A percentile compares a stretch with the other conserved stretches of the same genome.
These are phyloP conservation scores for Myrmecobius fasciatus DNA, from an alignment of 2,113 vertebrate species.

Conservation along the genomic window DNA sequence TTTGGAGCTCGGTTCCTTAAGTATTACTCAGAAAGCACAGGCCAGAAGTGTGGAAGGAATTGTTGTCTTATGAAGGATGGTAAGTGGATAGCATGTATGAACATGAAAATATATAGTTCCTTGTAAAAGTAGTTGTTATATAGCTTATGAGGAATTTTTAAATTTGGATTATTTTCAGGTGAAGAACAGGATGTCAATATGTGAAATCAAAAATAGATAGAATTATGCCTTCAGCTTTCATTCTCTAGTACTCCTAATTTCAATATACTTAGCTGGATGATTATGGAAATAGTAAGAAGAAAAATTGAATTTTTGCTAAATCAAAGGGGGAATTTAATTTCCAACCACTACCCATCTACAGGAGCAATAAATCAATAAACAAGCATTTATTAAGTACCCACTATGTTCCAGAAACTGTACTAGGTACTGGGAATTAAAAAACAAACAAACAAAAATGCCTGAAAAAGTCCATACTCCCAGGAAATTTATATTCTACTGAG, in stretches of 20 bases:
- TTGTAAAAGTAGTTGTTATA: neutral
- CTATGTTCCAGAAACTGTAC: neutral
- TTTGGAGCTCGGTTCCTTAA: slow-evolving; percentile 90
- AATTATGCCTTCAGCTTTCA: neutral
- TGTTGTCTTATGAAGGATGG: slow-evolving; percentile 90
- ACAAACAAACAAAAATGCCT: neutral
- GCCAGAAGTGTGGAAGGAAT: slow-evolving; percentile 89
- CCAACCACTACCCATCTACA: too few relatives aligned
- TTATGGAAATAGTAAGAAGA: too few relatives aligned
- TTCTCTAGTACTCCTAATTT: neutral
- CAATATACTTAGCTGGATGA: neutral
- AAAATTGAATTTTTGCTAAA: too few relatives aligned
- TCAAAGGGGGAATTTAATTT: too few relatives aligned
- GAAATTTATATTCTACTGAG: neutral
- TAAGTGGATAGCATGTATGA: slow-evolving; percentile 58
- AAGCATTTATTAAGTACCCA: neutral
- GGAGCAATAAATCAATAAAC: neutral
- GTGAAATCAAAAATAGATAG: neutral
- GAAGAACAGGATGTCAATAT: neutral
- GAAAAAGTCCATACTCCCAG: neutral
- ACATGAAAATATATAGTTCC: neutral
- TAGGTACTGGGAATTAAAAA: neutral
- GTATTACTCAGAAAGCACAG: slow-evolving; percentile 86
- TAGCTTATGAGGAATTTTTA: neutral
- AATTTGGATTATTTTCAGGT: neutral